A percentile compares a stretch with the other conserved stretches of the same genome.
phyloP scores from a whole-genome alignment of 1,140 invertebrate genomes.

The Physella acuta region DNA sequence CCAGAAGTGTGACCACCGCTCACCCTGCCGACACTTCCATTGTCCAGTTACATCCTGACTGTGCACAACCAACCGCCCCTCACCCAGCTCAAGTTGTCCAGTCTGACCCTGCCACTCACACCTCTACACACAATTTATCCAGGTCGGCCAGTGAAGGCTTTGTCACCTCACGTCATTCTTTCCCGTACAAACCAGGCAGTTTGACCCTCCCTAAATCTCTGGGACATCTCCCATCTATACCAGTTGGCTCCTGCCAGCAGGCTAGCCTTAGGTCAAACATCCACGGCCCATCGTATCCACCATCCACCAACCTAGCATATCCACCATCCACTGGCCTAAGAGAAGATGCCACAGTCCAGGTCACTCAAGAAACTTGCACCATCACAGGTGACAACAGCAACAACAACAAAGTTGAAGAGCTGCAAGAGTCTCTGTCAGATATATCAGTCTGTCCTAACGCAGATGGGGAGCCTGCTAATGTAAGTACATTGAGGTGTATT shows the following conservation, averaged over 20 bases:
- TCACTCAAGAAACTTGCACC: conserved; percentile 5
- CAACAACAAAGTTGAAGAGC: not conserved
- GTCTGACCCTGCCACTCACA: too few relatives aligned
- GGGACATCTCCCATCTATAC: not conserved
- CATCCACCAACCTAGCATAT: too few relatives aligned
- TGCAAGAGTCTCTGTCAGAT: not conserved
- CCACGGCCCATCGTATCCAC: not conserved
- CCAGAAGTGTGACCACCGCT: conserved; percentile 25
- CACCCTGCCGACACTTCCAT: not conserved
- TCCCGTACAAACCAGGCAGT: not conserved
- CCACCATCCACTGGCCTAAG: too few relatives aligned
- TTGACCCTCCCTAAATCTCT: too few relatives aligned
- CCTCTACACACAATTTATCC: too few relatives aligned
- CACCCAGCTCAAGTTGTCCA: not conserved
- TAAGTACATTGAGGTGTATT: too few relatives aligned
- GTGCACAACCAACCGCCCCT: not conserved
- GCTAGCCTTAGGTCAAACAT: not conserved
- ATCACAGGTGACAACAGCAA: not conserved
- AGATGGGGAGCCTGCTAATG: conserved; percentile 1
- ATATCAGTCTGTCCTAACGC: too few relatives aligned
- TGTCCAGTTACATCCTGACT: not conserved
- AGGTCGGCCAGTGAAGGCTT: conserved; percentile 18
- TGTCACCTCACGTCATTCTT: not conserved
- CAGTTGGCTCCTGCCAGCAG: not conserved
- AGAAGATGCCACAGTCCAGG: too few relatives aligned